Evolutionary conservation across 2,113 vertebrate genomes (phyloP).

Genomic region (Spermophilus dauricus): DNA sequence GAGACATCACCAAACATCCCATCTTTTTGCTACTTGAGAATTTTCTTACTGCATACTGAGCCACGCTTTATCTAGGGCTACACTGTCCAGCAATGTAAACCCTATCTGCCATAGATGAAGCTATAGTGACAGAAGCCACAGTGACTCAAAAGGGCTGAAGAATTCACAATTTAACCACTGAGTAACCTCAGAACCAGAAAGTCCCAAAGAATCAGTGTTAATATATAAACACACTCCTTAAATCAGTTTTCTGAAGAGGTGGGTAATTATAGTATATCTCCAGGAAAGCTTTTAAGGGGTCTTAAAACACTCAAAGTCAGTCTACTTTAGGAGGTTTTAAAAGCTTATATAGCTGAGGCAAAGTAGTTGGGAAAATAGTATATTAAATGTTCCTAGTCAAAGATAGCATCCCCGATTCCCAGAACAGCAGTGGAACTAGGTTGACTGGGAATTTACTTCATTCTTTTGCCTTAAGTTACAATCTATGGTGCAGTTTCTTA

Average conservation of each 20-base stretch:
- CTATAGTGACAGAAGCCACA: background rate
- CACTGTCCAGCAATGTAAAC: background rate
- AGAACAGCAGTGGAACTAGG: slow-evolving; percentile 15
- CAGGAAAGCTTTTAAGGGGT: slow-evolving; percentile 64
- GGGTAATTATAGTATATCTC: slow-evolving; percentile 32
- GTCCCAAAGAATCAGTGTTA: background rate
- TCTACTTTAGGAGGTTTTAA: slow-evolving; percentile 51
- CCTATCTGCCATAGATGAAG: background rate
- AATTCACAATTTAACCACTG: background rate
- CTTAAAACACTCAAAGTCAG: slow-evolving; percentile 57
- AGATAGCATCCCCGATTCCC: background rate
- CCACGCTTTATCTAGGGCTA: background rate
- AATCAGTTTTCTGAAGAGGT: slow-evolving; percentile 15
- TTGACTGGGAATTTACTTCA: slow-evolving; percentile 38
- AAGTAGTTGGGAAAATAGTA: background rate
- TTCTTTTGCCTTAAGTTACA: slow-evolving; percentile 42
- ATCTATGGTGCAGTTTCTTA: slow-evolving; percentile 40
- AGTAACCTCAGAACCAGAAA: slow-evolving; percentile 35
- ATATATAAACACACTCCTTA: background rate
- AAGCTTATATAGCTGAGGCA: slow-evolving; percentile 32
- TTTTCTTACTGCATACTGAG: slow-evolving; percentile 1
- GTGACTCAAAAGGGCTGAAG: slow-evolving; percentile 12
- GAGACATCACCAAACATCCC: background rate
- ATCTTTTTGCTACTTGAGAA: slow-evolving; percentile 38
- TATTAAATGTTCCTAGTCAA: background rate